A percentile compares a stretch with the other conserved stretches of the same genome.
Evolutionary conservation across 2,888 invertebrate genomes (phyloP).

Genomic region (Latheticus oryzae): DNA sequence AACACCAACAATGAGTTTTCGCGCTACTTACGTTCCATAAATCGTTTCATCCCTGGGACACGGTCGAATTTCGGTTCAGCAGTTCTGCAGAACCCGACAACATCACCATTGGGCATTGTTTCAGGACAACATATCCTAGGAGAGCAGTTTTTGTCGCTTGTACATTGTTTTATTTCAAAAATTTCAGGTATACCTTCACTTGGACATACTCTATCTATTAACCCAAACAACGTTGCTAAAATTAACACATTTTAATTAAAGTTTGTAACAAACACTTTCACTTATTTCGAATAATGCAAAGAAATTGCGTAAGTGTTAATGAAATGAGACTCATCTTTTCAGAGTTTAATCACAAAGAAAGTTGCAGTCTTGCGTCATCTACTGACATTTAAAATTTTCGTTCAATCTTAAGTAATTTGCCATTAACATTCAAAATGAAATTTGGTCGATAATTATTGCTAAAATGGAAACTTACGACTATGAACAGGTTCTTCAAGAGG

Average conservation of each 20-base stretch:
- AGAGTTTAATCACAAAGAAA: constrained; percentile 22
- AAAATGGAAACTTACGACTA: constrained; percentile 55
- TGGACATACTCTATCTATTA: constrained; percentile 79
- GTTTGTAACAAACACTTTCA: too few species aligned
- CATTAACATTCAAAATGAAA: too few species aligned
- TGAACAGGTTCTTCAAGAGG: constrained; percentile 67
- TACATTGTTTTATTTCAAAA: constrained; percentile 77
- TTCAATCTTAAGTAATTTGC: constrained; percentile 14
- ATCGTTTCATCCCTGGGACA: constrained; percentile 73
- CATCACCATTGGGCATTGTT: constrained; percentile 61
- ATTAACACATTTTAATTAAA: constrained; percentile 38
- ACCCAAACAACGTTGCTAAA: constrained; percentile 74
- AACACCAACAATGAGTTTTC: background rate
- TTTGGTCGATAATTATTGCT: too few species aligned
- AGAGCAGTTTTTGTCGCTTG: constrained; percentile 77
- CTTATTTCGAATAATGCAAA: constrained; percentile 21
- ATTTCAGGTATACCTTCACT: constrained; percentile 76
- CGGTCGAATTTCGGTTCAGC: constrained; percentile 74
- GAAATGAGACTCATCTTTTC: constrained; percentile 31
- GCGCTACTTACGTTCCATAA: constrained; percentile 71
- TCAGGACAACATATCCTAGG: constrained; percentile 83
- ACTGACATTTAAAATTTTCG: too few species aligned
- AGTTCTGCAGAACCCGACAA: constrained; percentile 77
- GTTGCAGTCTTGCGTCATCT: constrained; percentile 17
- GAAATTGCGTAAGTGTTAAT: constrained; percentile 33